Conservation (phyloP, 2,113 vertebrate genomes). For the Bothrops jararaca region DNA sequence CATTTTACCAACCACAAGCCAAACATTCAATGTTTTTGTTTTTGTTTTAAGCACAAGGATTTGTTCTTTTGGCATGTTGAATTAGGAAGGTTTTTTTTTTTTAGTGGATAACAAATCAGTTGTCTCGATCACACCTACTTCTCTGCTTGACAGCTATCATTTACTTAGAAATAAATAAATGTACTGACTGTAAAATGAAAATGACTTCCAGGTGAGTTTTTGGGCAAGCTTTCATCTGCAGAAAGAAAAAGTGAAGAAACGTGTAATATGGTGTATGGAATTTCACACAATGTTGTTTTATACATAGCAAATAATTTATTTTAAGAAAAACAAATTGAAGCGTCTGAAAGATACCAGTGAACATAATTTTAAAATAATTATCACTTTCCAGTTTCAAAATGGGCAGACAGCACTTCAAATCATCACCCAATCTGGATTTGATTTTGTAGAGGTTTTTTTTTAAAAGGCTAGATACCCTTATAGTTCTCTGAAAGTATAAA, state of each 20-base stretch:
- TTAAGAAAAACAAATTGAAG: neutral
- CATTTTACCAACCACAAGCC: neutral
- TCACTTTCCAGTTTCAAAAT: neutral
- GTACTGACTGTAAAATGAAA: neutral
- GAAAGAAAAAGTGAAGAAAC: neutral
- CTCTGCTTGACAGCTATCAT: neutral
- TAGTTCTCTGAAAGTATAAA: conserved; percentile 1
- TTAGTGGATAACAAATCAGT: neutral
- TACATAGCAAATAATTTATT: neutral
- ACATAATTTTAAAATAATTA: neutral
- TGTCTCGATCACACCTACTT: neutral
- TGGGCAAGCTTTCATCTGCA: neutral
- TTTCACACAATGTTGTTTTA: neutral
- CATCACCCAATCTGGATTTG: neutral
- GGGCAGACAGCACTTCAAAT: neutral
- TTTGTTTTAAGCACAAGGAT: neutral
- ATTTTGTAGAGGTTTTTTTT: neutral
- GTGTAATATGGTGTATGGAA: neutral
- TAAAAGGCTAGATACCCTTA: neutral
- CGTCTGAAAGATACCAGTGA: neutral
- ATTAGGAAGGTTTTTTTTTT: neutral
- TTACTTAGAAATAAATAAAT: neutral
- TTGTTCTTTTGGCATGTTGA: neutral
- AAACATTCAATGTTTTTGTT: neutral
- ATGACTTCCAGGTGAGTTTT: neutral